Evolutionary conservation across 2,797 vertebrate species (phyloP).

Genomic region (Luscinia luscinia): DNA sequence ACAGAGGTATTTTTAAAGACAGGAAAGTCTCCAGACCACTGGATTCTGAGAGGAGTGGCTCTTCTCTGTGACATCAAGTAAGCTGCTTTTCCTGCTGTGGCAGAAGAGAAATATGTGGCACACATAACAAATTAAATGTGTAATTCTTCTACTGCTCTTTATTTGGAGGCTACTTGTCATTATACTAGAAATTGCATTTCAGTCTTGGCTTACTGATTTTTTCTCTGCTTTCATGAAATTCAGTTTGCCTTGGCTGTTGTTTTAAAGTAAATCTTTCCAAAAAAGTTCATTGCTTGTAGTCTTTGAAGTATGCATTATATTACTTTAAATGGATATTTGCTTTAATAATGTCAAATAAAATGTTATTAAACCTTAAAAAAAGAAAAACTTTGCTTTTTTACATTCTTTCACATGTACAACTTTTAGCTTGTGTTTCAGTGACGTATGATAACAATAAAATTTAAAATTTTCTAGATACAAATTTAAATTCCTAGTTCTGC

Average conservation of each 20-base stretch:
- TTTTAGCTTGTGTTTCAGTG: background rate
- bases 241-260: background rate
- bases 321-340: background rate
- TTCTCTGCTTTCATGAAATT: background rate
- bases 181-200: background rate
- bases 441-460: background rate
- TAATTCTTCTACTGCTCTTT: background rate
- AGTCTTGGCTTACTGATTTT: background rate
- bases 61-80: constrained; percentile 86
- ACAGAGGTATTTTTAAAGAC: constrained; percentile 81
- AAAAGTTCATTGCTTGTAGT: background rate
- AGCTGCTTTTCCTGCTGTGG: background rate
- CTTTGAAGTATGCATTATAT: background rate
- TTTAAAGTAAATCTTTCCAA: background rate
- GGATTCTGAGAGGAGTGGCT: constrained; percentile 86
- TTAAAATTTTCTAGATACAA: background rate
- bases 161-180: background rate
- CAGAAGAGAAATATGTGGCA: background rate
- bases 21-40: constrained; percentile 81
- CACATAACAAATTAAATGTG: background rate
- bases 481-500: background rate
- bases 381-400: background rate
- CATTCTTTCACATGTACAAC: background rate
- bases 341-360: constrained; percentile 9
- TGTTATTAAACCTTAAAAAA: background rate